Conservation (phyloP, 2,888 invertebrate genomes). For the Ectemnius lituratus region DNA sequence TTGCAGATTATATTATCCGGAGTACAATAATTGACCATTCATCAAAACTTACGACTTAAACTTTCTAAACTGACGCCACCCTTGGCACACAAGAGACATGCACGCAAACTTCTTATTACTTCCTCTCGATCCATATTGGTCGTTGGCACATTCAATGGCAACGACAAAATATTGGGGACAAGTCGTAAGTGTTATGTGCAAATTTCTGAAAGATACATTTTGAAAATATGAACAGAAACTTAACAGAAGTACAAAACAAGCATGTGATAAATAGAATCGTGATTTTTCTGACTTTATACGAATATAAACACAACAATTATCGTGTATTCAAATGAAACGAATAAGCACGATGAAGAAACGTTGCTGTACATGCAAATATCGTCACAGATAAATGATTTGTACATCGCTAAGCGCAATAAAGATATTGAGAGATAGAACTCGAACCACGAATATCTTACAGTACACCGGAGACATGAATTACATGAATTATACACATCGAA, state of each 20-base stretch:
- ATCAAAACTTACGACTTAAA: conserved; percentile 79
- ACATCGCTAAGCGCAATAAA: too few relatives aligned
- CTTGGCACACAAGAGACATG: conserved; percentile 61
- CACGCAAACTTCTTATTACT: conserved; percentile 54
- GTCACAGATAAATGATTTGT: too few relatives aligned
- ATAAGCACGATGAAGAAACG: neutral
- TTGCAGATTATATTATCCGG: neutral
- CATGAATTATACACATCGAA: too few relatives aligned
- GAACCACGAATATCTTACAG: too few relatives aligned
- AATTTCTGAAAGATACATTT: conserved; percentile 28
- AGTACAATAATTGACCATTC: conserved; percentile 2
- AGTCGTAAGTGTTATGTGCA: conserved; percentile 4
- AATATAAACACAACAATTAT: neutral
- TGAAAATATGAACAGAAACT: neutral
- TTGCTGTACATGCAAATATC: neutral
- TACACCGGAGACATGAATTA: too few relatives aligned
- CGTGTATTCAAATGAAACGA: neutral
- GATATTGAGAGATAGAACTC: too few relatives aligned
- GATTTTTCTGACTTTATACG: neutral
- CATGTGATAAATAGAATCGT: neutral
- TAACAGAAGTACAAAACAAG: neutral
- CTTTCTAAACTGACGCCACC: conserved; percentile 74
- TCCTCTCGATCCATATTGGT: conserved; percentile 48
- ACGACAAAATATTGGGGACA: conserved; percentile 22
- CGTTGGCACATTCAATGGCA: conserved; percentile 17